Evolutionary conservation across 2,888 invertebrate species (phyloP).

Genomic region (Exephanes ischioxanthus): DNA sequence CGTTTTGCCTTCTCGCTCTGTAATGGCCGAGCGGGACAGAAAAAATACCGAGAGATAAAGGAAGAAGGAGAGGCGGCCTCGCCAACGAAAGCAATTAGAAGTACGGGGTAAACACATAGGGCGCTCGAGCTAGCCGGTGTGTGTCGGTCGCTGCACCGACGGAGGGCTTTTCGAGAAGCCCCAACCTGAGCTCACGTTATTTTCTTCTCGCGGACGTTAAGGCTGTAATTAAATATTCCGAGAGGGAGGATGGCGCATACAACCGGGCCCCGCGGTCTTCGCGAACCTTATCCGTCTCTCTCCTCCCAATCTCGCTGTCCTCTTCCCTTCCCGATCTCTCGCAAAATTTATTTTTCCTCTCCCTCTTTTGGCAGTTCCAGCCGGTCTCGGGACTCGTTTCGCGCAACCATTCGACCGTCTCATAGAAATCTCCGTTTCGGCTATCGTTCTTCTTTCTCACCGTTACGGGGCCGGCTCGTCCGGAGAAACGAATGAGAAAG

Average conservation of each 20-base stretch:
- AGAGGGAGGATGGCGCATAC: slow-evolving; percentile 69
- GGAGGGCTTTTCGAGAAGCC: slow-evolving; percentile 69
- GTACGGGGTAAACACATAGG: slow-evolving; percentile 84
- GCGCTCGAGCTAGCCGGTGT: slow-evolving; percentile 62
- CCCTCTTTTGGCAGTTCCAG: slow-evolving; percentile 55
- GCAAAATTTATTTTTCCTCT: slow-evolving; percentile 51
- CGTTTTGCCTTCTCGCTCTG: slow-evolving; percentile 49
- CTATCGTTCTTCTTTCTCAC: slow-evolving; percentile 39
- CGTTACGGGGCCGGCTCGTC: slow-evolving; percentile 45
- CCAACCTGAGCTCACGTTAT: slow-evolving; percentile 75
- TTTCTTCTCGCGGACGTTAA: slow-evolving; percentile 78
- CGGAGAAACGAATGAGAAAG: slow-evolving; percentile 54
- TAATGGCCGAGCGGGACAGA: slow-evolving; percentile 65
- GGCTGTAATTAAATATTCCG: slow-evolving; percentile 82
- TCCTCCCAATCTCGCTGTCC: slow-evolving; percentile 20
- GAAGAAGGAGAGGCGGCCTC: slow-evolving; percentile 48
- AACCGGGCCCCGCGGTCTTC: slow-evolving; percentile 59
- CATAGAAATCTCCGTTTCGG: slow-evolving; percentile 24
- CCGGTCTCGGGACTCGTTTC: slow-evolving; percentile 67
- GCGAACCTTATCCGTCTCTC: slow-evolving; percentile 33
- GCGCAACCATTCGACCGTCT: slow-evolving; percentile 48
- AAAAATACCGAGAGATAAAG: slow-evolving; percentile 26
- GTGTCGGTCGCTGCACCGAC: slow-evolving; percentile 62
- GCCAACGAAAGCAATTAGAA: slow-evolving; percentile 81
- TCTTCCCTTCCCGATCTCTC: slow-evolving; percentile 20